Conservation (phyloP, 2,113 vertebrate species). For the Calidris pugnax region DNA sequence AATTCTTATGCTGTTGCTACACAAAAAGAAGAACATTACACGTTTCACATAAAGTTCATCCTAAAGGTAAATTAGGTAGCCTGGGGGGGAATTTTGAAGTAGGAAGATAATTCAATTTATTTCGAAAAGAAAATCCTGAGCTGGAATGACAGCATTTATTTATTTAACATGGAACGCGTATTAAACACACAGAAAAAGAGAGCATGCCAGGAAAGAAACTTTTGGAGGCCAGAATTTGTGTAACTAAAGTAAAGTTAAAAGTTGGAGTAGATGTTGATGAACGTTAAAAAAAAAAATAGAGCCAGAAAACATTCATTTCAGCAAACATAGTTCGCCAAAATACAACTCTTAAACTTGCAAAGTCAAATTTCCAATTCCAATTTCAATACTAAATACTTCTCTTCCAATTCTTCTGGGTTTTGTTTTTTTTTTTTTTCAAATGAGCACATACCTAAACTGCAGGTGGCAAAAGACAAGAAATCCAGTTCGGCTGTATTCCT, state of each 20-base stretch:
- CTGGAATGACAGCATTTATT: neutral
- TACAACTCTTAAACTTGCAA: neutral
- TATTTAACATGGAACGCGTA: neutral
- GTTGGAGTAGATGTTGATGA: neutral
- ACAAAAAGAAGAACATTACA: slow-evolving; percentile 76
- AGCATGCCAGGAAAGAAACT: neutral
- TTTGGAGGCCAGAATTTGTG: neutral
- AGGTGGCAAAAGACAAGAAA: neutral
- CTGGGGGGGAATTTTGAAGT: neutral
- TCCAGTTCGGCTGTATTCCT: neutral
- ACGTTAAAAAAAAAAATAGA: neutral
- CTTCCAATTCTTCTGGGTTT: neutral
- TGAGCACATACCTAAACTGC: neutral
- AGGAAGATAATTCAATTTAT: neutral
- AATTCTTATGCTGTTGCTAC: slow-evolving; percentile 91
- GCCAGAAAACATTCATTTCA: neutral
- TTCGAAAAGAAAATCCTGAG: neutral
- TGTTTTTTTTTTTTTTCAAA: neutral
- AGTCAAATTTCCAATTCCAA: neutral
- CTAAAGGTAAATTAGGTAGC: neutral
- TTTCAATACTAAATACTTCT: neutral
- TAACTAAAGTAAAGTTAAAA: neutral
- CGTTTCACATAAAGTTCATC: neutral
- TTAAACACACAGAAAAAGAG: neutral
- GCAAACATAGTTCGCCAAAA: neutral